Conservation (phyloP, 2,888 invertebrate genomes). For the Teleogryllus oceanicus region DNA sequence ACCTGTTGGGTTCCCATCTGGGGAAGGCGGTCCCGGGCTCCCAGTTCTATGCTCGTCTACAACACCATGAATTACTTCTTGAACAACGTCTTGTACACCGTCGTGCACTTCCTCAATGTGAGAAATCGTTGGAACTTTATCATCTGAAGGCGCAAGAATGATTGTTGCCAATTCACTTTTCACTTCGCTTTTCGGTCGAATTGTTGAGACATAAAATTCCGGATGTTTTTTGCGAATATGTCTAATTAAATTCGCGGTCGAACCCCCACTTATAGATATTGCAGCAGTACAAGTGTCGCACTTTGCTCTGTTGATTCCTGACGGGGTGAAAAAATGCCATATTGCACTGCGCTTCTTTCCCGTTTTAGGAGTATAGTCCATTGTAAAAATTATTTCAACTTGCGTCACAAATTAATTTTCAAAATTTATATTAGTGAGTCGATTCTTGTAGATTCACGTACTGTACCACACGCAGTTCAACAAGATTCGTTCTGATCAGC, state of each 20-base stretch:
- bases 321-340: conserved; percentile 8
- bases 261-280: background rate
- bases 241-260: background rate
- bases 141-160: background rate
- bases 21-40: background rate
- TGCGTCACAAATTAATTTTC: background rate
- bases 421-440: conserved; percentile 3
- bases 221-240: conserved; percentile 1
- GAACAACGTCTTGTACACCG: conserved; percentile 9
- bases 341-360: conserved; percentile 3
- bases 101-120: background rate
- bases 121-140: background rate
- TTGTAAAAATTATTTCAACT: background rate
- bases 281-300: background rate
- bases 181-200: background rate
- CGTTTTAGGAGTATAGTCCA: background rate
- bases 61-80: background rate
- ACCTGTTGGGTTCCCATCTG: background rate
- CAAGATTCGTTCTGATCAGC: conserved; percentile 18
- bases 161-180: conserved; percentile 1
- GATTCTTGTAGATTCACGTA: background rate
- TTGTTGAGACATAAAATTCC: conserved; percentile 9
- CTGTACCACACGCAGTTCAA: background rate
- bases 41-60: background rate
- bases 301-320: conserved; percentile 8